Base-by-base conservation (phyloP, 2,113 vertebrate genomes). In the Odontophorus gujanensis region DNA sequence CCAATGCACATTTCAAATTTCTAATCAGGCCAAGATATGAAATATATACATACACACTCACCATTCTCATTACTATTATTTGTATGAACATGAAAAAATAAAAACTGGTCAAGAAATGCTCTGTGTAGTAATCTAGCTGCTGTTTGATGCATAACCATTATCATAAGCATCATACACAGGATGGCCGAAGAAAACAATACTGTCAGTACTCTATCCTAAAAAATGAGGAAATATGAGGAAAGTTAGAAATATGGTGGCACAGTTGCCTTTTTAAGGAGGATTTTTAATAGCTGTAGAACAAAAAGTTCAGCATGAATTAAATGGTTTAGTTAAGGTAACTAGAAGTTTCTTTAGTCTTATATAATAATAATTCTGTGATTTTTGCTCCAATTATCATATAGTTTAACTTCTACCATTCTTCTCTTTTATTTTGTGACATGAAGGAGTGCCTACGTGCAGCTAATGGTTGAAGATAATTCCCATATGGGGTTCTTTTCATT, bases 161-260 rank as follows among this genome's bases (percentile, higher is more conserved):
- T 68, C 51, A 40, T 47, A 87, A 84, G 36, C 72, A 40, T 28
- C 34, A 3, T 0, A 26, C 4, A 4, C 40, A 65, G 2, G 0
- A 1, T 43, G 16, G 10, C 22, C 61, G 25, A 73, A 25, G 55
- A 89, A 65, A 53, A 53, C 26, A 85, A 73, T 4, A 36, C 13
- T 40, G 28, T 22, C 20, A 57, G 22, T 53, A 65, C 58, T n/a
- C 19, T 58, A n/a, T 25, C 7, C 7, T 43, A 30, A 61, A 25
- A 65, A 9, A 67, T 9, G n/a, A 74, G 42, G 32, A 53, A 15
- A 11, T 11, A 57, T 40, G 18, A 48, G 14, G 40, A 18, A 40
- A 40, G 4, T 32, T 26, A 36, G 3, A 0, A 43, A 24, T 8
- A 58, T 1, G 1, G 28, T 17, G 26, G 51, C 2, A 9, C 51